Base-by-base conservation (phyloP, 2,888 invertebrate species). In the Tetranychus piercei region DNA sequence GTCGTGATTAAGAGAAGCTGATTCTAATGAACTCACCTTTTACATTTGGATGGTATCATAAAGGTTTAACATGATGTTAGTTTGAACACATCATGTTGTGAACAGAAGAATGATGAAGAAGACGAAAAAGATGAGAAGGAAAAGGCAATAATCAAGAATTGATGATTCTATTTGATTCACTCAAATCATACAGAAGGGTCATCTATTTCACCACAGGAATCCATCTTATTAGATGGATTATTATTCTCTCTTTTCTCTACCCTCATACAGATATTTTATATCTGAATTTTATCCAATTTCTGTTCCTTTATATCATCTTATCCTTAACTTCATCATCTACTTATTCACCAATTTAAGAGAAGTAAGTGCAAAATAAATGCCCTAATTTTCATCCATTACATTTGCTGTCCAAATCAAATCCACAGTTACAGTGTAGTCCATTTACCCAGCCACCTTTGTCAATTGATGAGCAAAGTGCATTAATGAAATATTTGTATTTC, bases 141-240 rank as follows among this genome's bases (percentile, higher is more conserved):
- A 55, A 55, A 15, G 7, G 15, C 15, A 55, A 55, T 55, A 55
- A 55, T 55, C 55, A 55, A 55, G 55, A 55, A 55, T 55, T 55
- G 55, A 55, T 55, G 55, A 55, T 55, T 55, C 15, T 15, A 15
- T 55, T 55, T 55, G 15, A 55, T 55, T 55, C 55, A 55, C 55
- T 55, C 3, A 55, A 55, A 55, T 55, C 9, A 55, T 55, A 55
- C 15, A 55, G 11, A 55, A 55, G 15, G 55, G 55, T 55, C 55
- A 55, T 55, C 55, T 55, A 55, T 55, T 55, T 55, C 55, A 55
- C 55, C 55, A 55, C 55, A 55, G 55, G 55, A 55, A 55, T 55
- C 55, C 55, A 9, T 55, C 55, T 9, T 55, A 55, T 55, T 55
- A 55, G 55, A 9, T 55, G 55, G 15, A 55, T 55, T 9, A 15